Conservation (phyloP, 2,888 invertebrate species). For the Sceliomorpha sp. region DNA sequence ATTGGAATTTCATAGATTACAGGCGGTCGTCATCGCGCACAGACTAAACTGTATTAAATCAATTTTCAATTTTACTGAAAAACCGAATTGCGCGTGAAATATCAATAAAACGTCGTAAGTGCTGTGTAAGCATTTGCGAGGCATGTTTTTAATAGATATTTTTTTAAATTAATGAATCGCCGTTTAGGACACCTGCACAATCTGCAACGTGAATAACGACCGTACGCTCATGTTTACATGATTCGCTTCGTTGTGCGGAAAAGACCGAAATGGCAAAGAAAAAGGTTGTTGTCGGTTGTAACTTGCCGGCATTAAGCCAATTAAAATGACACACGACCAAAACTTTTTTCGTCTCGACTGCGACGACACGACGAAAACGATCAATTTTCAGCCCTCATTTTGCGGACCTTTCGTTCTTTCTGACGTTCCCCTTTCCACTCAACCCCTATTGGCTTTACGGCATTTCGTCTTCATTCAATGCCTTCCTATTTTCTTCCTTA, state of each 20-base stretch:
- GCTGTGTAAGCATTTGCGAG: too few species aligned
- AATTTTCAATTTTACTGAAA: too few species aligned
- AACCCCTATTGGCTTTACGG: slow-evolving; percentile 11
- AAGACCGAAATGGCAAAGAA: slow-evolving; percentile 34
- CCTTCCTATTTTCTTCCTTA: not conserved
- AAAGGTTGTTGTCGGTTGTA: slow-evolving; percentile 53
- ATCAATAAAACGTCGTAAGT: too few species aligned
- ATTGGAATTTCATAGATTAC: not conserved
- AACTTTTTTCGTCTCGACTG: slow-evolving; percentile 64
- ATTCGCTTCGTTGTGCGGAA: slow-evolving; percentile 11
- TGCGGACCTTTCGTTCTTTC: slow-evolving; percentile 12
- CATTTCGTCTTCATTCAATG: slow-evolving; percentile 3
- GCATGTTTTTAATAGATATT: too few species aligned
- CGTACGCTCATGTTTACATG: slow-evolving; percentile 10
- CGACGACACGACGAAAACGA: slow-evolving; percentile 54
- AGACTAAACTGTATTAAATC: too few species aligned
- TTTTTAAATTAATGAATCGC: too few species aligned
- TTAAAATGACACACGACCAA: slow-evolving; percentile 73
- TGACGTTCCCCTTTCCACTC: slow-evolving; percentile 7
- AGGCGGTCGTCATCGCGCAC: too few species aligned
- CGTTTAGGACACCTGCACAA: too few species aligned
- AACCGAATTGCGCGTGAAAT: too few species aligned
- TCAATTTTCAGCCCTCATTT: slow-evolving; percentile 61
- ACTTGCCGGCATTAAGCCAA: slow-evolving; percentile 73
- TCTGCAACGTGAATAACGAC: not conserved